Evolutionary conservation across 2,113 vertebrate genomes (phyloP).

Genomic region (Nanger granti): DNA sequence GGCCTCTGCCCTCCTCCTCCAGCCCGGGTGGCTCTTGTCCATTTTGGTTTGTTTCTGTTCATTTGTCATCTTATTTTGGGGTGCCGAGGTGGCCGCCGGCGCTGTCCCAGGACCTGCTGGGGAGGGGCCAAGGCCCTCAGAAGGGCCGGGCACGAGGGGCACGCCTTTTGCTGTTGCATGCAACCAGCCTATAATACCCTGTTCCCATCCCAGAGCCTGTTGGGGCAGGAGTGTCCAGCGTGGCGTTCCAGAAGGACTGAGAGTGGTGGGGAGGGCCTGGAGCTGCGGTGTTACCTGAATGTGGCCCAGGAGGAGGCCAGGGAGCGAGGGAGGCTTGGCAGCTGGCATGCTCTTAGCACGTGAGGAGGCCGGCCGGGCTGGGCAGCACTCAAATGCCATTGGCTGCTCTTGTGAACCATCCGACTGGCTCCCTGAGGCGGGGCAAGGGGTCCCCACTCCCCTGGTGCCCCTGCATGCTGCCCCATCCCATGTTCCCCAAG

Average conservation of each 20-base stretch:
- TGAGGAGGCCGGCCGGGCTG: background rate
- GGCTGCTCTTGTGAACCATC: slow-evolving; percentile 14
- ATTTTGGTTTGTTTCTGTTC: slow-evolving; percentile 16
- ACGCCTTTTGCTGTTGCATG: slow-evolving; percentile 56
- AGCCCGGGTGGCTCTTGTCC: slow-evolving; percentile 42
- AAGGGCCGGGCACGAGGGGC: slow-evolving; percentile 32
- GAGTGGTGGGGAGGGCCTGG: background rate
- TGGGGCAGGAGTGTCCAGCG: slow-evolving; percentile 10
- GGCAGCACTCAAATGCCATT: background rate
- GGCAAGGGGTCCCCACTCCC: background rate
- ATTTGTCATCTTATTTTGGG: slow-evolving; percentile 47
- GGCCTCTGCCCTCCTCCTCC: slow-evolving; percentile 37
- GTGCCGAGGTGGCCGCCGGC: slow-evolving; percentile 43
- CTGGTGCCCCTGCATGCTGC: background rate
- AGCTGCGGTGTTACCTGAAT: background rate
- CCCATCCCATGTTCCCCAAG: background rate
- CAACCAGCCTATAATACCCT: slow-evolving; percentile 27
- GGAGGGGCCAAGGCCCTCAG: background rate
- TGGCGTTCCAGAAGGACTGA: background rate
- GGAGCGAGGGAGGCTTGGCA: background rate
- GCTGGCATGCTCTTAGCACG: background rate
- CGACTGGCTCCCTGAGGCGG: background rate
- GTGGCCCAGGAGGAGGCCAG: background rate
- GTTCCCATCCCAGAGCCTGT: slow-evolving; percentile 40
- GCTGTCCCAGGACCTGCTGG: background rate